phyloP scores from a whole-genome alignment of 64 coral and sea anemone species.

The Hydrozoanthus tunicans region DNA sequence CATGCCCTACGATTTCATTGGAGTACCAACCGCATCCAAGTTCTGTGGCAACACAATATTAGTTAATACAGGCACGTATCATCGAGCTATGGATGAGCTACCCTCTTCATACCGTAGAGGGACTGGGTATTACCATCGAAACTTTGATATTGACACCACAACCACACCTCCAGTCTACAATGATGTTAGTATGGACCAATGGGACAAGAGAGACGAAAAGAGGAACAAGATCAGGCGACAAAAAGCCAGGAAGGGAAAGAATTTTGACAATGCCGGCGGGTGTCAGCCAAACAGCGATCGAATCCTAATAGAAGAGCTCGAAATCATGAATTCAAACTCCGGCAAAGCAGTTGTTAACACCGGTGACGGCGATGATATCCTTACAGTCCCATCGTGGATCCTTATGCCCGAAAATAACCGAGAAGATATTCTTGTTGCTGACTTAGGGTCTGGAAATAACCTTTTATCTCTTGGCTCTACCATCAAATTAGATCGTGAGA shows the following conservation, averaged over 20 bases:
- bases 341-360: slow-evolving; percentile 46
- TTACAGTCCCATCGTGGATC: slow-evolving; percentile 36
- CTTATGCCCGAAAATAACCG: background rate
- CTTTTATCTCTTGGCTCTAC: slow-evolving; percentile 51
- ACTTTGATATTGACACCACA: slow-evolving; percentile 48
- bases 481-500: background rate
- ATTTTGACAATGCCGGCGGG: background rate
- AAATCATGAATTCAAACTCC: background rate
- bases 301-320: slow-evolving; percentile 62
- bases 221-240: background rate
- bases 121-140: slow-evolving; percentile 24
- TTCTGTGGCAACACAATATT: slow-evolving; percentile 75
- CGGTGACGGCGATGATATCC: slow-evolving; percentile 54
- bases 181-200: slow-evolving; percentile 24
- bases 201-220: background rate
- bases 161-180: slow-evolving; percentile 34
- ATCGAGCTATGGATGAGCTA: slow-evolving; percentile 26
- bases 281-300: slow-evolving; percentile 62
- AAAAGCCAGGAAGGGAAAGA: background rate
- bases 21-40: slow-evolving; percentile 17
- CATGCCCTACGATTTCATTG: slow-evolving; percentile 58
- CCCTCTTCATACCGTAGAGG: background rate
- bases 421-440: slow-evolving; percentile 38
- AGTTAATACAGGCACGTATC: slow-evolving; percentile 49
- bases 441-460: slow-evolving; percentile 48